Conservation (phyloP, 2,888 invertebrate genomes). For the Pristionchus japonicus region DNA sequence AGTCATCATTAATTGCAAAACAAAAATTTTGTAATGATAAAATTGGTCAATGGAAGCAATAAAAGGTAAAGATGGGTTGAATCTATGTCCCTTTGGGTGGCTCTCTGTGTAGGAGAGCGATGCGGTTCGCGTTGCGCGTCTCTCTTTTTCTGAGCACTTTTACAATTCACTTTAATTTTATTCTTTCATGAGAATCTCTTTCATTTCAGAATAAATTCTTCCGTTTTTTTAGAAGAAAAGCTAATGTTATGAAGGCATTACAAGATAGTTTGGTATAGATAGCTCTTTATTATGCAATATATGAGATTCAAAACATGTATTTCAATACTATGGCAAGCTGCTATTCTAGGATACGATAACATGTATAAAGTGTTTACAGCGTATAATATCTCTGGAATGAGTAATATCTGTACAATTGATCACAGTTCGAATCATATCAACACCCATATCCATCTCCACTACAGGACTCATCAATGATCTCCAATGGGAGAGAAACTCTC, state of each 20-base stretch:
- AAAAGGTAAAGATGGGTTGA: not conserved
- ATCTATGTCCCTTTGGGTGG: slow-evolving; percentile 22
- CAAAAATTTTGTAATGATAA: not conserved
- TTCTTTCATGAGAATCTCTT: not conserved
- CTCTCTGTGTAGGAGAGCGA: not conserved
- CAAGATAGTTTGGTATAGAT: not conserved
- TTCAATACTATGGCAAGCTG: slow-evolving; percentile 7
- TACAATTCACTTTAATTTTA: not conserved
- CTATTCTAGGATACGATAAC: not conserved
- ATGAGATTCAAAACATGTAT: slow-evolving; percentile 15
- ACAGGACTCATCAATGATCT: not conserved
- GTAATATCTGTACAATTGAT: not conserved
- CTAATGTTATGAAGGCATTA: not conserved
- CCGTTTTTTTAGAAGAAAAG: not conserved
- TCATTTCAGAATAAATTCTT: not conserved
- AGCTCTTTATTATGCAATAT: slow-evolving; percentile 4
- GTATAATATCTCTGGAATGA: slow-evolving; percentile 9
- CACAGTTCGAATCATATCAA: not conserved
- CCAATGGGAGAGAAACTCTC: slow-evolving; percentile 32
- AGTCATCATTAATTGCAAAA: not conserved
- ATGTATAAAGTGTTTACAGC: not conserved
- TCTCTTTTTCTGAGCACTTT: not conserved
- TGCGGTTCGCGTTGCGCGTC: not conserved
- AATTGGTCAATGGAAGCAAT: not conserved
- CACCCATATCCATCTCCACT: not conserved